These are phyloP conservation scores for Adoxophyes honmai DNA, from an alignment of 1,140 invertebrate genomes.

Conservation along the genomic window DNA sequence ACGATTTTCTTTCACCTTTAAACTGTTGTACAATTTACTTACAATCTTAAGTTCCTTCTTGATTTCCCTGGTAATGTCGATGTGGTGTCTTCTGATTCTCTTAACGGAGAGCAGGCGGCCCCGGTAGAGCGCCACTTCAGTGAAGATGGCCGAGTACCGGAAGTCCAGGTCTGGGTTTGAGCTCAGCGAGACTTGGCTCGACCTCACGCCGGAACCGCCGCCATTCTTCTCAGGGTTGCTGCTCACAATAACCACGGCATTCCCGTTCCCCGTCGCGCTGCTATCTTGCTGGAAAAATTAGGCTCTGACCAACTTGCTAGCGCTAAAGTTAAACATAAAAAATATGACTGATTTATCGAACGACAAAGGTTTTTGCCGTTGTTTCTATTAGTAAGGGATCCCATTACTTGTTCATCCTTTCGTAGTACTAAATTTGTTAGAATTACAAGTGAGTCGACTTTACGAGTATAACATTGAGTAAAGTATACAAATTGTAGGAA, in stretches of 20 bases:
- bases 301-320: slow-evolving; percentile 62
- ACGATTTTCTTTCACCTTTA: too few relatives aligned
- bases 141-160: slow-evolving; percentile 91
- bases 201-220: slow-evolving; percentile 81
- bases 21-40: slow-evolving; percentile 43
- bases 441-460: too few relatives aligned
- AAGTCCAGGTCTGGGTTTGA: slow-evolving; percentile 92
- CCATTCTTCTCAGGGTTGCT: slow-evolving; percentile 46
- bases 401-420: too few relatives aligned
- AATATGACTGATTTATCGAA: too few relatives aligned
- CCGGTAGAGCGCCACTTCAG: slow-evolving; percentile 92
- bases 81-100: slow-evolving; percentile 88
- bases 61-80: slow-evolving; percentile 94
- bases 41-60: slow-evolving; percentile 97
- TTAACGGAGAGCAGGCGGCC: slow-evolving; percentile 91
- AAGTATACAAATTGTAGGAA: too few relatives aligned
- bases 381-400: too few relatives aligned
- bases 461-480: too few relatives aligned
- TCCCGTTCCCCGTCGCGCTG: slow-evolving; percentile 47
- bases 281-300: slow-evolving; percentile 75
- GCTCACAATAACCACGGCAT: slow-evolving; percentile 38
- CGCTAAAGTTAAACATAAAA: too few relatives aligned
- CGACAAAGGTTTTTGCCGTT: too few relatives aligned
- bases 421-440: too few relatives aligned
- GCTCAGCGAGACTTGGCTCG: slow-evolving; percentile 91